Conservation (phyloP, 2,888 invertebrate genomes). For the Drosophila paranaensis region DNA sequence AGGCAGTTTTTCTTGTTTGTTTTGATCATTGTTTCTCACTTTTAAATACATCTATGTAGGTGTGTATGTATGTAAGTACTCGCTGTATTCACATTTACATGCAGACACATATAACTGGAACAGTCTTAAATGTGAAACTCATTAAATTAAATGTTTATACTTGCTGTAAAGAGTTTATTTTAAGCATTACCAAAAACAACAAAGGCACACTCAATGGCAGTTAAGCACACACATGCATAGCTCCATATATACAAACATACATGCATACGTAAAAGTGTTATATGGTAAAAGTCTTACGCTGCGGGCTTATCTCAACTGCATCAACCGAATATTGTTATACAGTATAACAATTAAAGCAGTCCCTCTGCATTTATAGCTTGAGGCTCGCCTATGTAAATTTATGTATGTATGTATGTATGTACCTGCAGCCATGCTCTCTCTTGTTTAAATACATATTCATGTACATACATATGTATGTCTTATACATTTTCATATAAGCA, state of each 20-base stretch:
- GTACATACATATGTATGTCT: neutral
- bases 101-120: slow-evolving; percentile 6
- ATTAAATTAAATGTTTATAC: neutral
- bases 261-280: neutral
- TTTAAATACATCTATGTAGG: slow-evolving; percentile 8
- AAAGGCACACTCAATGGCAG: neutral
- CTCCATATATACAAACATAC: neutral
- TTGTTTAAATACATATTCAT: neutral
- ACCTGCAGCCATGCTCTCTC: neutral
- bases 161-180: slow-evolving; percentile 12
- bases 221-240: neutral
- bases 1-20: slow-evolving; percentile 73
- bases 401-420: too few relatives aligned
- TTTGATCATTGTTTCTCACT: slow-evolving; percentile 66
- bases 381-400: neutral
- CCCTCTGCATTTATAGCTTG: neutral
- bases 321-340: neutral
- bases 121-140: neutral
- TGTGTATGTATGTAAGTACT: neutral
- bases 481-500: neutral
- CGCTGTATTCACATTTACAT: slow-evolving; percentile 7
- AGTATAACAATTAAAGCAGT: slow-evolving; percentile 1
- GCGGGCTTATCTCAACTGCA: neutral
- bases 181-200: neutral
- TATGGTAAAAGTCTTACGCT: neutral